Base-by-base conservation (phyloP, 2,797 vertebrate genomes). In the Pygocentrus nattereri region DNA sequence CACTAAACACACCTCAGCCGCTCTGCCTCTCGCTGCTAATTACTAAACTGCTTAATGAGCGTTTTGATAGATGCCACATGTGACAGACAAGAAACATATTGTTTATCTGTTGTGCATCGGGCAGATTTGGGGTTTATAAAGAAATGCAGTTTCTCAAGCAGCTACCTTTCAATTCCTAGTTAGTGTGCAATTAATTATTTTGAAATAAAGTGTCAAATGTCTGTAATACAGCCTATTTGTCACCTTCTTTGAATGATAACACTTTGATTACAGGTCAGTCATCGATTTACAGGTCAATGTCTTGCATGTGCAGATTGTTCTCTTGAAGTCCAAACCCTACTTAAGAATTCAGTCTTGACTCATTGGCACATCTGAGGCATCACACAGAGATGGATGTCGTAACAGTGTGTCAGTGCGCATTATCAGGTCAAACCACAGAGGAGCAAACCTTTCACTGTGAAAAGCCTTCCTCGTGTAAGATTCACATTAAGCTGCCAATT, bases 61-160 rank as follows among this genome's bases (percentile, higher is more conserved):
- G 10, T 91, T 92, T 89, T 95, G 95, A 95, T 95, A 93, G 94
- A 94, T 93, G 93, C 93, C 93, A 94, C 94, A 93, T 88, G 89
- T 92, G 92, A 93, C 94, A 96, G 94, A 95, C 93, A 92, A 87
- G 88, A 92, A 93, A 93, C 94, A 96, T 94, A 96, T 96, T 97
- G 95, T 96, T 97, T 97, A 92, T 93, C 93, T 92, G 95, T 2
- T 94, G 95, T 96, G 92, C 92, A 96, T 96, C 95, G 96, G 92
- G 93, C 93, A 93, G 93, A 97, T 96, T 96, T 94, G 92, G 92
- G 90, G 82, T 93, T 59, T 34, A 44, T 73, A 93, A 96, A 70
- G 73, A 52, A 82, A 71, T 78, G 71, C 54, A 23, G 47, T 73
- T 67, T 58, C 58, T 47, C 58, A 52, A 61, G 47, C 50, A n/a